Base-by-base conservation (phyloP, 2,113 vertebrate genomes). In the Thalassoma bifasciatum region DNA sequence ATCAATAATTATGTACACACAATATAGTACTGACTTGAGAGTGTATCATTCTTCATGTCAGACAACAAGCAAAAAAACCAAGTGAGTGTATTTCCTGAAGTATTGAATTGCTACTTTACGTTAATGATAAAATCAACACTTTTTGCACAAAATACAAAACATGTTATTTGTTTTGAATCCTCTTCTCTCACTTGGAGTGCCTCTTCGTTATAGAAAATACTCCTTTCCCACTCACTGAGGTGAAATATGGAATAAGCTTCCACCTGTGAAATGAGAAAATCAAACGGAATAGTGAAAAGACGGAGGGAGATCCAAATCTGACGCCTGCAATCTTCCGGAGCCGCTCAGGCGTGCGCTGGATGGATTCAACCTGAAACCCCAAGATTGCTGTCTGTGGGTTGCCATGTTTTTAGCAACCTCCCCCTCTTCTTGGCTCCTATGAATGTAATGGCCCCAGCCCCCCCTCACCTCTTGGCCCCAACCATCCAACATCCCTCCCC, bases 221-320 rank as follows among this genome's bases (percentile, higher is more conserved):
- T 36, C 34, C n/a, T 23, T 36, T 38, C 36, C 30, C 0, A 14
- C 59, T 61, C 50, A 38, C 53, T 0, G 11, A 34, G 44, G 9
- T 66, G 40, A 82, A 69, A 77, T 59, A 75, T 69, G 49, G 26
- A 81, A 34, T 42, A 71, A 52, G 38, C 76, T 50, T 17, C 7
- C 21, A 60, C 24, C 66, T 52, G 68, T 59, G 82, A 86, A 75
- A 88, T 72, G 56, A 82, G 60, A 30, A 78, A 87, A 85, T 81
- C 73, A 81, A 73, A 86, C 71, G 60, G 66, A 81, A 79, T 77
- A 14, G 57, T 57, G 64, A 54, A 56, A 80, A 65, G 38, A 44
- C 47, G 71, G 42, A n/a, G 37, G 64, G 26, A 30, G 37, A 3
- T 21, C 36, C 5, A 1, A 46, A 2, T 66, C 69, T 79, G 57